Evolutionary conservation across 2,888 invertebrate genomes (phyloP).

Genomic region (Empis livida): DNA sequence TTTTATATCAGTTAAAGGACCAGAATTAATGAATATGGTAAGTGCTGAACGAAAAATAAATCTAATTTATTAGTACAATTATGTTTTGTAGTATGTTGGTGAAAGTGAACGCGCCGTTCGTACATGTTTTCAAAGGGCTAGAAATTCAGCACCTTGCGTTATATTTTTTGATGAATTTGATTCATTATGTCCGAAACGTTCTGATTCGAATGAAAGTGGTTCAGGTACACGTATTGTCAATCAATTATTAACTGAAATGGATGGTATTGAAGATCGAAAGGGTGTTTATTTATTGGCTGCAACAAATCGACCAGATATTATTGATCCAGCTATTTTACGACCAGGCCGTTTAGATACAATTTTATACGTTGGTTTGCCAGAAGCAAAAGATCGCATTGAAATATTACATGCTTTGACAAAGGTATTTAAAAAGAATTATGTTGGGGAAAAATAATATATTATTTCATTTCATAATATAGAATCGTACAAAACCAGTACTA

Average conservation of each 20-base stretch:
- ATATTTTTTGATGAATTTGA: conserved; percentile 99
- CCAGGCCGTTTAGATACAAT: conserved; percentile 81
- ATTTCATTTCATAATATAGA: conserved; percentile 36
- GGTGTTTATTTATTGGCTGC: conserved; percentile 94
- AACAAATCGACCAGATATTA: conserved; percentile 91
- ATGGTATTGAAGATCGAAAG: conserved; percentile 81
- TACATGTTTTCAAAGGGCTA: conserved; percentile 88
- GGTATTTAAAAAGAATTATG: conserved; percentile 33
- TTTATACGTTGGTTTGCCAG: conserved; percentile 81
- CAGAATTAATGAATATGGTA: conserved; percentile 95
- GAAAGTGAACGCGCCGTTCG: conserved; percentile 95
- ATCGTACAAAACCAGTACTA: conserved; percentile 66
- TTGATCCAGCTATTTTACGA: conserved; percentile 87
- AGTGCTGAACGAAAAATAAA: conserved; percentile 11
- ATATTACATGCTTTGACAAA: conserved; percentile 83
- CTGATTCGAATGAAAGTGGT: conserved; percentile 58
- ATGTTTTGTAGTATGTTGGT: conserved; percentile 70
- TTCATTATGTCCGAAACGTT: conserved; percentile 82
- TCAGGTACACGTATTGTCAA: conserved; percentile 82
- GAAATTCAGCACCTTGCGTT: conserved; percentile 92
- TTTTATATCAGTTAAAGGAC: conserved; percentile 97
- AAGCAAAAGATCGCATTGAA: conserved; percentile 63
- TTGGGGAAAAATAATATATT: not conserved
- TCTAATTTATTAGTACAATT: not conserved
- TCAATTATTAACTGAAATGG: conserved; percentile 96